phyloP scores from a whole-genome alignment of 2,888 invertebrate species.

The Epinotia ramella region DNA sequence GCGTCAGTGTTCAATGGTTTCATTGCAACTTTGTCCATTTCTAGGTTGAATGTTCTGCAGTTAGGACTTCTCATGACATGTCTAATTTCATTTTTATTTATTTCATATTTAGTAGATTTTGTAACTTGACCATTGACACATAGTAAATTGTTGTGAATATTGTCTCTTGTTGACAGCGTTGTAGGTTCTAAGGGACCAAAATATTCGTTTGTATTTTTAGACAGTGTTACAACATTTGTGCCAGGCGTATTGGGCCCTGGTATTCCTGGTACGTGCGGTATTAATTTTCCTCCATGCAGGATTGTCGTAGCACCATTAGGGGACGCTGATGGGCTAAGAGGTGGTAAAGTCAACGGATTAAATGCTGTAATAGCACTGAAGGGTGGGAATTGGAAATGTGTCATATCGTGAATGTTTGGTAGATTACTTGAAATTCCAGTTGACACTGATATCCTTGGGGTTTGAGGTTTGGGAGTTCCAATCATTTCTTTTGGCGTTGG shows the following conservation, averaged over 20 bases:
- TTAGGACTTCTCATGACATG: slow-evolving; percentile 65
- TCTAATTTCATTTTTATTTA: slow-evolving; percentile 63
- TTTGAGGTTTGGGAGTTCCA: slow-evolving; percentile 76
- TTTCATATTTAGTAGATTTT: slow-evolving; percentile 66
- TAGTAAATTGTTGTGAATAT: slow-evolving; percentile 55
- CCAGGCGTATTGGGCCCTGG: slow-evolving; percentile 91
- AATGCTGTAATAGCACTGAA: slow-evolving; percentile 89
- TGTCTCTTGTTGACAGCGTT: slow-evolving; percentile 59
- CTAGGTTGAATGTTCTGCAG: slow-evolving; percentile 57
- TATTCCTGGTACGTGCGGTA: slow-evolving; percentile 94
- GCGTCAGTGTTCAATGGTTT: slow-evolving; percentile 60
- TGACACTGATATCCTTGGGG: slow-evolving; percentile 85
- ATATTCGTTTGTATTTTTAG: slow-evolving; percentile 63
- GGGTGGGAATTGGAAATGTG: slow-evolving; percentile 88
- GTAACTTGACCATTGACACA: slow-evolving; percentile 55
- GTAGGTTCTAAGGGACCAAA: slow-evolving; percentile 46
- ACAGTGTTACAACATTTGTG: slow-evolving; percentile 62
- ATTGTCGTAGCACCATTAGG: slow-evolving; percentile 87
- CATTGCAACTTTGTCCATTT: slow-evolving; percentile 62
- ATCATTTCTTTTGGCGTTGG: slow-evolving; percentile 80
- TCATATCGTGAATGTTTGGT: slow-evolving; percentile 79
- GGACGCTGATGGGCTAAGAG: slow-evolving; percentile 75
- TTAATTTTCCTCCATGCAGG: slow-evolving; percentile 89
- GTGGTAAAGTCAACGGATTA: slow-evolving; percentile 88
- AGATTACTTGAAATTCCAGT: slow-evolving; percentile 84